Evolutionary conservation across 2,113 vertebrate genomes (phyloP), one percentile per base, ranked within the genome.

Genomic region (Neogobius melanostomus): DNA sequence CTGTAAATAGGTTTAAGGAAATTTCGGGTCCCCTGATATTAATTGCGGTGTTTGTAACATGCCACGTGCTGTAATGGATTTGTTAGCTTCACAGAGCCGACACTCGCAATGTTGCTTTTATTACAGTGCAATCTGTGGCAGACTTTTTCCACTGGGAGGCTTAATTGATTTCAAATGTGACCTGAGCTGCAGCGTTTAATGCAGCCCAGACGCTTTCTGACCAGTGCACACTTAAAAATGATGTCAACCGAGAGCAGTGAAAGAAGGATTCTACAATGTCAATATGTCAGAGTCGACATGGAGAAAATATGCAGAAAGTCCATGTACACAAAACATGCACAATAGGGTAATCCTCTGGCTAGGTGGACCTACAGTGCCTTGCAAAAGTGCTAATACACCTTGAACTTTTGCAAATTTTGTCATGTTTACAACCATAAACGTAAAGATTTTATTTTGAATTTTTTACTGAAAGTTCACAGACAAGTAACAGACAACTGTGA

Each of bases 91-190:
- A 1, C 66, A 72, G 82, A 44, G 74, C 72, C 84, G 85, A 89
- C 87, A 81, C 78, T 88, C 83, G 70, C 85, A 91, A 87, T 87
- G 87, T 83, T 87, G 69, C 75, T 71, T 42, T 72, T 85, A 87
- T 92, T 92, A 86, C 90, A 91, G 88, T 83, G 75, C 72, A 81
- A 91, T 91, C 65, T 68, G 53, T 60, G 60, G 68, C 15, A 14
- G 69, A 77, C 69, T 54, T 64, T 67, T 72, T 17, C 70, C 74
- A 66, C 53, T 17, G 60, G 62, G 60, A 71, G 63, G 61, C 69
- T 84, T 91, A 88, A 91, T 90, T 85, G 85, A 76, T 92, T 71
- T 83, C 87, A 89, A 91, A 90, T 90, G 85, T 91, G 83, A 87
- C 87, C 84, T 75, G 72, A 73, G 84, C 82, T 68, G 75, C 67